Base-by-base conservation (phyloP, 2,888 invertebrate genomes). In the Pollenia labialis region DNA sequence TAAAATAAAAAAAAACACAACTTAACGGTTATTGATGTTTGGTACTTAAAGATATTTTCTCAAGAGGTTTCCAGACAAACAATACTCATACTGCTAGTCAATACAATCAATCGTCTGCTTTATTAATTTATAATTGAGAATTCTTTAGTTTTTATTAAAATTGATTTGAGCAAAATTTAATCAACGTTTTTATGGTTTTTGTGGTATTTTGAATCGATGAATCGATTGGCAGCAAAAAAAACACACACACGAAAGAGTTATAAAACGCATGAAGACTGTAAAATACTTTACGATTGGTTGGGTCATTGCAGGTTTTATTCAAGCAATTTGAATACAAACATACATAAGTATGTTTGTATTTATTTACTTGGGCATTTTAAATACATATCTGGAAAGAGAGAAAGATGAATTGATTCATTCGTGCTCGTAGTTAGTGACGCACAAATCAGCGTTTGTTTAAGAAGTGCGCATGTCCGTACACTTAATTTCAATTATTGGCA, bases 401-500 rank as follows among this genome's bases (percentile, higher is more conserved):
- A 50, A 66, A 42, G 42, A 64, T 52, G 9, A 16, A 52, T 18
- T 6, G 7, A 40, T 14, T 8, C 10, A 16, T 58, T 74, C 46
- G 52, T 10, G 14, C 12, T 68, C n/a, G 40, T 40, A 56, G 76
- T 79, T 81, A 84, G 87, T 87, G 84, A 87, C 84, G 84, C 87
- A 87, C 87, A 84, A 87, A 84, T 87, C 84, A 77, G 72, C 84
- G 23, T 77, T 87, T 84, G 74, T 56, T 87, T 77, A 84, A 50
- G 14, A 64, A 81, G 62, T 74, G 87, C 87, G 84, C 84, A 87
- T 87, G 87, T 77, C 84, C 84, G 58, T 71, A 32, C 66, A 81
- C 18, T 81, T 77, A 74, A 74, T 87, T 81, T 60, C 58, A 68
- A 81, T 86, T 75, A 83, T 44, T 46, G 62, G 56, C 48, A 66